Conservation (phyloP, 2,888 invertebrate species). For the Campoplex capitator region DNA sequence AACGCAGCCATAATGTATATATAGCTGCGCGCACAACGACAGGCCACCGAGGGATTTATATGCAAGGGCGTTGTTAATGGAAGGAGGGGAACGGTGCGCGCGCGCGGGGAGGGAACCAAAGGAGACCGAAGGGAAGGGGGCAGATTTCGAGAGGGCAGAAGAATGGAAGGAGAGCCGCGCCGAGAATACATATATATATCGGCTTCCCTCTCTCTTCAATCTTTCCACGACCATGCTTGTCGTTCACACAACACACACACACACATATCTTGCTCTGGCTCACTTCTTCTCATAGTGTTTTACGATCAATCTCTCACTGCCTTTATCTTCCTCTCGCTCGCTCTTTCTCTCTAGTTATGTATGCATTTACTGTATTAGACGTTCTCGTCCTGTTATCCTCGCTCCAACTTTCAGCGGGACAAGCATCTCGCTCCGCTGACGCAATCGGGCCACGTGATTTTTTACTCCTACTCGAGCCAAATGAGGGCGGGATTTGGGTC, state of each 20-base stretch:
- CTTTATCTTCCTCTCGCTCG: conserved; percentile 3
- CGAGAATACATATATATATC: conserved; percentile 69
- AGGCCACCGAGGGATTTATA: conserved; percentile 82
- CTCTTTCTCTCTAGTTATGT: conserved; percentile 45
- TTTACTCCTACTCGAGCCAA: conserved; percentile 7
- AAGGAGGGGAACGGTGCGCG: conserved; percentile 75
- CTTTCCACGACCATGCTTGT: conserved; percentile 54
- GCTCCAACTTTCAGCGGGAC: conserved; percentile 33
- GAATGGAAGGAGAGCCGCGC: conserved; percentile 68
- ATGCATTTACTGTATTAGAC: conserved; percentile 32
- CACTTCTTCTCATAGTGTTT: conserved; percentile 26
- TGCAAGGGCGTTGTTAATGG: conserved; percentile 85
- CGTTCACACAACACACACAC: conserved; percentile 43
- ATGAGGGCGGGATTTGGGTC: conserved; percentile 35
- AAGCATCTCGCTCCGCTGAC: conserved; percentile 30
- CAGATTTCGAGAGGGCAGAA: conserved; percentile 38
- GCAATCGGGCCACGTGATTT: conserved; percentile 63
- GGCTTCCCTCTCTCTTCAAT: conserved; percentile 38
- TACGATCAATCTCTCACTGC: conserved; percentile 40
- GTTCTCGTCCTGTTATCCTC: conserved; percentile 68
- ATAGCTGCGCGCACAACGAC: conserved; percentile 73
- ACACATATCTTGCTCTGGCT: conserved; percentile 46
- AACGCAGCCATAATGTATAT: conserved; percentile 51
- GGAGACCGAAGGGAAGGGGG: conserved; percentile 15
- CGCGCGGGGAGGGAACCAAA: conserved; percentile 56